Percentiles rank a stretch among this genome's conserved stretches.
Evolutionary conservation across 92 coral and sea anemone genomes (phyloP).

Genomic region (Porites evermanni): DNA sequence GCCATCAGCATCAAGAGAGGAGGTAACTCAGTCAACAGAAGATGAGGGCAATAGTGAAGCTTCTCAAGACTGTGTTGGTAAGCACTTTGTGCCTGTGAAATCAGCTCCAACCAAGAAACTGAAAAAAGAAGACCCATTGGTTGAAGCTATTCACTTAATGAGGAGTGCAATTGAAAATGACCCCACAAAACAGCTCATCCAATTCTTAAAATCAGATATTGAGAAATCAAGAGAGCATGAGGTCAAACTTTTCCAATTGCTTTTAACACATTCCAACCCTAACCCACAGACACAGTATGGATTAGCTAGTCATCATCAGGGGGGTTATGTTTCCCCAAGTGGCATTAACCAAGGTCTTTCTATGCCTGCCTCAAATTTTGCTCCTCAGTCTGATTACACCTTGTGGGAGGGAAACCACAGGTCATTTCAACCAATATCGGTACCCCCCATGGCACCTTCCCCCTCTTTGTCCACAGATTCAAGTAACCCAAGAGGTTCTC

Average conservation of each 20-base stretch:
- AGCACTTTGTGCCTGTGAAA: constrained; percentile 54
- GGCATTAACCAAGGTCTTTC: constrained; percentile 22
- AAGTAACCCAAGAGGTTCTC: constrained; percentile 19
- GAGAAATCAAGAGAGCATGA: constrained; percentile 60
- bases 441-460: constrained; percentile 18
- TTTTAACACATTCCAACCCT: constrained; percentile 42
- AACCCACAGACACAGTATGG: constrained; percentile 44
- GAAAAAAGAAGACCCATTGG: constrained; percentile 58
- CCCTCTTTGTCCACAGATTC: constrained; percentile 26
- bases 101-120: constrained; percentile 46
- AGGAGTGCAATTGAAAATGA: constrained; percentile 55
- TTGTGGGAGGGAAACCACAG: constrained; percentile 26
- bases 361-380: constrained; percentile 22
- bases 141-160: constrained; percentile 46
- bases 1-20: constrained; percentile 46
- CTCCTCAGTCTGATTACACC: constrained; percentile 23
- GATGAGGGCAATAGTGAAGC: constrained; percentile 37
- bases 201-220: constrained; percentile 50
- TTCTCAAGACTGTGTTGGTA: constrained; percentile 1
- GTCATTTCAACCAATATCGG: constrained; percentile 27
- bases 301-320: constrained; percentile 14
- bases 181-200: constrained; percentile 50
- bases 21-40: constrained; percentile 45
- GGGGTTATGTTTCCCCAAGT: constrained; percentile 33
- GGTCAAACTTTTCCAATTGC: constrained; percentile 51